Conservation (phyloP, 1,140 invertebrate species). For the Hydropsyche tenuis region DNA sequence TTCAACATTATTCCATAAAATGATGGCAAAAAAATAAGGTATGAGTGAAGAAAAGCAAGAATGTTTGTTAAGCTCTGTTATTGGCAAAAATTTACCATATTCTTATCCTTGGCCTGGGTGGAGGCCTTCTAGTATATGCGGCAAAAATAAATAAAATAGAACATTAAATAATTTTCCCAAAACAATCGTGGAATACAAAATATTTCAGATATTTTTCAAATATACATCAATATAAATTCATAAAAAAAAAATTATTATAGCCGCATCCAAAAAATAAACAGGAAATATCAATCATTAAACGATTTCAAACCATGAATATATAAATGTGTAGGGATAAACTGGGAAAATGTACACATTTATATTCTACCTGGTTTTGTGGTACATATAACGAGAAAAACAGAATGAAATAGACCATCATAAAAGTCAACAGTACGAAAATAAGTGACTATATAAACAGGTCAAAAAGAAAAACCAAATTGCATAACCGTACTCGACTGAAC, state of each 20-base stretch:
- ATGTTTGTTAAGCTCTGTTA: slow-evolving; percentile 34
- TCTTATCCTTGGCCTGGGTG: slow-evolving; percentile 86
- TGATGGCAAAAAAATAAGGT: neutral
- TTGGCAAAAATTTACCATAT: slow-evolving; percentile 75
- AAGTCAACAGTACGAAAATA: neutral
- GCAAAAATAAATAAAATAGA: slow-evolving; percentile 51
- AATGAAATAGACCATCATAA: no score
- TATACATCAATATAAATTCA: neutral
- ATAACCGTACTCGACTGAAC: neutral
- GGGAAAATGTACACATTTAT: no score
- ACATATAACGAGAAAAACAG: no score
- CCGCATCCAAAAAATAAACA: neutral
- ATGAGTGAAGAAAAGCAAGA: slow-evolving; percentile 13
- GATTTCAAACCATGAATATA: no score
- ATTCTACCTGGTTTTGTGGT: no score
- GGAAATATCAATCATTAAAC: no score
- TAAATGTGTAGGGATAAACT: no score
- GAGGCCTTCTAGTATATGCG: slow-evolving; percentile 72
- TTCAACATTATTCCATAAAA: neutral
- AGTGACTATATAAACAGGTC: neutral
- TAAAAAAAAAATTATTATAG: neutral
- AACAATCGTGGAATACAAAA: slow-evolving; percentile 4
- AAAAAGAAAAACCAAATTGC: neutral
- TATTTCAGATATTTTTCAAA: neutral
- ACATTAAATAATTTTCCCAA: slow-evolving; percentile 33